Conservation (phyloP, 2,113 vertebrate genomes). For the Dicentrarchus labrax region DNA sequence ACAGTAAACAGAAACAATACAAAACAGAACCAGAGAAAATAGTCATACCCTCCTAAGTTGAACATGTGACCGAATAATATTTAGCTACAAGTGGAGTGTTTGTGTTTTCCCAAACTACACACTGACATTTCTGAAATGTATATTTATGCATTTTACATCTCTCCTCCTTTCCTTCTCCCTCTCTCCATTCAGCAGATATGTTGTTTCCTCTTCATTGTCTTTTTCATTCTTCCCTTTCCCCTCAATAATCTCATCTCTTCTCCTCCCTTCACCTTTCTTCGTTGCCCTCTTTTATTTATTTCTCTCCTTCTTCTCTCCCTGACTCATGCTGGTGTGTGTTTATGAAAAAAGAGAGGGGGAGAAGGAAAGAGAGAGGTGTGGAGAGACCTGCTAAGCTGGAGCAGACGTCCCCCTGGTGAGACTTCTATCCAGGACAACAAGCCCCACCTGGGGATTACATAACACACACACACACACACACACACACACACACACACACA, state of each 20-base stretch:
- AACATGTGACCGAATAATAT: conserved; percentile 16
- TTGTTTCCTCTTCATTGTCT: background rate
- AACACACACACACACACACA: conserved; percentile 46
- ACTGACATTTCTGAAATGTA: conserved; percentile 5
- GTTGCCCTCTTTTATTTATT: background rate
- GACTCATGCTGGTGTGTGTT: conserved; percentile 12
- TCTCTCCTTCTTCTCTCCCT: background rate
- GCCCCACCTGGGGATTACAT: conserved; percentile 72
- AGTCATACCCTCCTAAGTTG: background rate
- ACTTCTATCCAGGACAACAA: conserved; percentile 79
- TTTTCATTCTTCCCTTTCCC: background rate
- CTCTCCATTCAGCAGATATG: background rate
- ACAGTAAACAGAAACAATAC: conserved; percentile 20
- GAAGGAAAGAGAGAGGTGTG: conserved; percentile 25
- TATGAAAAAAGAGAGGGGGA: background rate
- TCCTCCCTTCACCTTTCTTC: conserved; percentile 1
- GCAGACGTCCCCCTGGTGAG: conserved; percentile 70
- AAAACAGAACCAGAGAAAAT: conserved; percentile 9
- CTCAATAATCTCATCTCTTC: conserved; percentile 8
- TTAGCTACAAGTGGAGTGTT: conserved; percentile 20
- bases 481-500: conserved; percentile 38
- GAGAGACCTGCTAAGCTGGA: conserved; percentile 62
- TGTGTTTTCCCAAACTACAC: conserved; percentile 10
- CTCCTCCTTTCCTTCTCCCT: background rate
- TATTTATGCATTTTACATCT: conserved; percentile 7